Evolutionary conservation across 2,797 vertebrate species (phyloP).

Genomic region (Oophaga sylvatica): DNA sequence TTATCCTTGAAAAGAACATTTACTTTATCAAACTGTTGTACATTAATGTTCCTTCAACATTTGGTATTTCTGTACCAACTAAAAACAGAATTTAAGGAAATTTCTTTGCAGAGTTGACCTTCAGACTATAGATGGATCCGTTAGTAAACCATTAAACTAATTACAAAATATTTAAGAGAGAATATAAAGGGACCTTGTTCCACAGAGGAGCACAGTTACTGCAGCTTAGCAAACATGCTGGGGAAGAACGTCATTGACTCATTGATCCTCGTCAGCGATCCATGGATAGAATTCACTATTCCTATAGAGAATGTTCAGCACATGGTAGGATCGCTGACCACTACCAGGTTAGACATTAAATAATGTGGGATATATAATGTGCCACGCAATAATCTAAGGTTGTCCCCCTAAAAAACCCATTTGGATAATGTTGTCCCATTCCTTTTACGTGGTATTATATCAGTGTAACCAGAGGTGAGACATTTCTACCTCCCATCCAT

Average conservation of each 20-base stretch:
- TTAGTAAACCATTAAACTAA: conserved; percentile 25
- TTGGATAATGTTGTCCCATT: not conserved
- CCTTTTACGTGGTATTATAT: not conserved
- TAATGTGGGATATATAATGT: not conserved
- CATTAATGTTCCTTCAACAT: not conserved
- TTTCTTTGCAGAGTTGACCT: conserved; percentile 18
- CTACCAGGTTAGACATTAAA: not conserved
- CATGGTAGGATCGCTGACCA: not conserved
- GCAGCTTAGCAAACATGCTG: conserved; percentile 24
- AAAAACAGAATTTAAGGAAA: conserved; percentile 6
- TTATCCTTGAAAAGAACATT: not conserved
- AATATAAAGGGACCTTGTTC: conserved; percentile 37
- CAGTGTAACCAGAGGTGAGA: not conserved
- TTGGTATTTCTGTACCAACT: not conserved
- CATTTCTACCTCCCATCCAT: too few relatives aligned
- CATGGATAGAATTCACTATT: conserved; percentile 35
- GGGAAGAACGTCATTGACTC: conserved; percentile 39
- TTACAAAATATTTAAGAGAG: conserved; percentile 35
- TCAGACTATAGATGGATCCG: not conserved
- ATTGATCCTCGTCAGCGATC: conserved; percentile 37
- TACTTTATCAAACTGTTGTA: not conserved
- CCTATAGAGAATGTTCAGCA: conserved; percentile 4
- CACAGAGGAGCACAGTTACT: not conserved
- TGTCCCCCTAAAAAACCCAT: not conserved
- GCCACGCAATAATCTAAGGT: not conserved